Evolutionary conservation across 2,113 vertebrate genomes (phyloP).

Genomic region (Rhombomys opimus): DNA sequence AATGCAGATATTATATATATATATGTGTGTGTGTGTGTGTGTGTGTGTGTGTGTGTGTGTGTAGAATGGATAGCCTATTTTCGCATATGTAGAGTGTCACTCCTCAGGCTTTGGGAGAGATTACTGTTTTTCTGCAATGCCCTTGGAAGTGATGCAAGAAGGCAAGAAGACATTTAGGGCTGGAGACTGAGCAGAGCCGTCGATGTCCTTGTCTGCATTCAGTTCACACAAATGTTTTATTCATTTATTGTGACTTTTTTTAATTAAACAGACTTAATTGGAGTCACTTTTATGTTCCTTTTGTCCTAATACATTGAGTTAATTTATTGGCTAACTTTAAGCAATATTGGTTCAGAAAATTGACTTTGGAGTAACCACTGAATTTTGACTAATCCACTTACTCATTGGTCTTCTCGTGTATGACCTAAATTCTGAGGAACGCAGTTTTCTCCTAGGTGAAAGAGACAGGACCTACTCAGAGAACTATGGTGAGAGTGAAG

Average conservation of each 20-base stretch:
- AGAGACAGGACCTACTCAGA: neutral
- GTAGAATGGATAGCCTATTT: neutral
- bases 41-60: too few relatives aligned
- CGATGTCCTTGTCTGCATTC: too few relatives aligned
- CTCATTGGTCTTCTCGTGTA: neutral
- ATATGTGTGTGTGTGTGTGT: too few relatives aligned
- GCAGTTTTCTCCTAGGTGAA: slow-evolving; percentile 27
- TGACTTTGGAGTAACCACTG: slow-evolving; percentile 1
- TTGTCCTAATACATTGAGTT: slow-evolving; percentile 63
- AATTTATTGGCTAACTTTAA: slow-evolving; percentile 56
- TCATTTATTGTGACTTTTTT: slow-evolving; percentile 62
- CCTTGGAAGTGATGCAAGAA: neutral
- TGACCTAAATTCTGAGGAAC: slow-evolving; percentile 30
- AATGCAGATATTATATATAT: neutral
- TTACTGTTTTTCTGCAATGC: slow-evolving; percentile 32
- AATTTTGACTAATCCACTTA: slow-evolving; percentile 26
- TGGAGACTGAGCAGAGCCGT: neutral
- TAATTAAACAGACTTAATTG: slow-evolving; percentile 49
- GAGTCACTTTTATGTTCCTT: slow-evolving; percentile 41
- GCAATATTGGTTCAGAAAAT: slow-evolving; percentile 47
- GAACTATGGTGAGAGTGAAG: neutral
- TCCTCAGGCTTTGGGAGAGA: neutral
- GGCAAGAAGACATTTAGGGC: neutral
- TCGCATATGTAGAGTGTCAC: neutral
- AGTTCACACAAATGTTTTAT: slow-evolving; percentile 55